phyloP scores from a whole-genome alignment of 2,888 invertebrate species.

The Drosophila mulleri region DNA sequence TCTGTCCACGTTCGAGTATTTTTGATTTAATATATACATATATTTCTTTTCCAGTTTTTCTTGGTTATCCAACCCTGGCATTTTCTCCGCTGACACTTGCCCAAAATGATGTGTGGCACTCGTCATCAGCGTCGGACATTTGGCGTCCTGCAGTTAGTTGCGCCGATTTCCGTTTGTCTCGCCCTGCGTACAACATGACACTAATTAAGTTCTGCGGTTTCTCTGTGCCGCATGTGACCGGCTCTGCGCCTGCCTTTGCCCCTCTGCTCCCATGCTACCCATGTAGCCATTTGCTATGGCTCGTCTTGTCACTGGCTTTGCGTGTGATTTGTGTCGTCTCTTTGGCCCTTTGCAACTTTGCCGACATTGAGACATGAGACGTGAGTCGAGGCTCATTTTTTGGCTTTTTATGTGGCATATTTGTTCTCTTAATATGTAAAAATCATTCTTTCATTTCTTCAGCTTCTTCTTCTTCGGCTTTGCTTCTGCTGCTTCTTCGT shows the following conservation, averaged over 20 bases:
- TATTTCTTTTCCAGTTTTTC: background rate
- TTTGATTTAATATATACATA: background rate
- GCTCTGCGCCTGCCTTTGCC: background rate
- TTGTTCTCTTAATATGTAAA: constrained; percentile 75
- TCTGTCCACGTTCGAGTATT: background rate
- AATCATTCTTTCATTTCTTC: constrained; percentile 27
- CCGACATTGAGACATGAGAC: constrained; percentile 56
- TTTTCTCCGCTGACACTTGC: constrained; percentile 47
- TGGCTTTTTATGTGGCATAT: constrained; percentile 62
- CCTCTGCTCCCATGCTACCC: background rate
- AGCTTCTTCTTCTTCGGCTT: background rate
- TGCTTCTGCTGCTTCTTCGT: background rate
- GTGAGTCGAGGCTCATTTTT: constrained; percentile 30
- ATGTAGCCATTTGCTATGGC: constrained; percentile 17
- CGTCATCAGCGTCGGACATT: constrained; percentile 43
- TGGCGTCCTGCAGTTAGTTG: constrained; percentile 73
- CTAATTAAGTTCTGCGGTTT: constrained; percentile 82
- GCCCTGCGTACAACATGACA: constrained; percentile 75
- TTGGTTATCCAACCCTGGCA: constrained; percentile 32
- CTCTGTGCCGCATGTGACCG: constrained; percentile 13
- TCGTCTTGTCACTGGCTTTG: constrained; percentile 52
- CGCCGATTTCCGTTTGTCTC: constrained; percentile 74
- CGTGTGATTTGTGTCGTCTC: constrained; percentile 74
- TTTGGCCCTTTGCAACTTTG: constrained; percentile 68
- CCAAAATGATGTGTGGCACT: constrained; percentile 61